Evolutionary conservation across 2,113 vertebrate species (phyloP).

Genomic region (Pluvianellus socialis): DNA sequence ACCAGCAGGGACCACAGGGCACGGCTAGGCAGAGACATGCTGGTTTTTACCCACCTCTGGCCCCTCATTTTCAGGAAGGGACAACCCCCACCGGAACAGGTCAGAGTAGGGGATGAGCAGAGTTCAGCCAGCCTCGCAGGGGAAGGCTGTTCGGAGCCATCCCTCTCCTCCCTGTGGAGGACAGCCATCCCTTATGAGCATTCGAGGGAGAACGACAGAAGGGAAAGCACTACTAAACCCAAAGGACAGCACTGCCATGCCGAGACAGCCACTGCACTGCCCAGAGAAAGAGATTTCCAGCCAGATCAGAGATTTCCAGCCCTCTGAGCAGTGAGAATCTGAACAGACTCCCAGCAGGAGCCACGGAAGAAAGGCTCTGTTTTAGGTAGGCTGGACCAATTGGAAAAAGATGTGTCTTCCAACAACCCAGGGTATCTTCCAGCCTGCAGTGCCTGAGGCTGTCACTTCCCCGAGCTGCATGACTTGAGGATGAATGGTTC

Average conservation of each 20-base stretch:
- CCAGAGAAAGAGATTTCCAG: background rate
- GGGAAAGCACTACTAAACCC: background rate
- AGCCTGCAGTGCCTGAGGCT: background rate
- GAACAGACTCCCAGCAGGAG: background rate
- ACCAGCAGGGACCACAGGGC: background rate
- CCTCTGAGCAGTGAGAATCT: background rate
- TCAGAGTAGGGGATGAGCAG: background rate
- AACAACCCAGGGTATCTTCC: background rate
- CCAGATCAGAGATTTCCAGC: background rate
- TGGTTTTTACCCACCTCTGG: background rate
- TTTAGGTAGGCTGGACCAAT: background rate
- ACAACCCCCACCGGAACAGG: background rate
- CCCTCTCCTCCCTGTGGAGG: background rate
- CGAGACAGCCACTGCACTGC: background rate
- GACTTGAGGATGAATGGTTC: background rate
- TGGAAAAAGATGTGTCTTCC: background rate
- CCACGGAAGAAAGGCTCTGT: background rate
- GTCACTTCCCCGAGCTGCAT: rapidly evolving
- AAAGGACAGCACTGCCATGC: background rate
- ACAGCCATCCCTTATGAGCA: background rate
- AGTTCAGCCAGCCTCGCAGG: background rate
- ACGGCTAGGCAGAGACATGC: background rate
- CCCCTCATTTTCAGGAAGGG: background rate
- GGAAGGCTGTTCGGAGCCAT: background rate
- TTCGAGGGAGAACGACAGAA: background rate